Percentiles rank a stretch among this genome's conserved stretches.
Evolutionary conservation across 1,140 invertebrate genomes (phyloP).

Genomic region (Sitophilus oryzae): DNA sequence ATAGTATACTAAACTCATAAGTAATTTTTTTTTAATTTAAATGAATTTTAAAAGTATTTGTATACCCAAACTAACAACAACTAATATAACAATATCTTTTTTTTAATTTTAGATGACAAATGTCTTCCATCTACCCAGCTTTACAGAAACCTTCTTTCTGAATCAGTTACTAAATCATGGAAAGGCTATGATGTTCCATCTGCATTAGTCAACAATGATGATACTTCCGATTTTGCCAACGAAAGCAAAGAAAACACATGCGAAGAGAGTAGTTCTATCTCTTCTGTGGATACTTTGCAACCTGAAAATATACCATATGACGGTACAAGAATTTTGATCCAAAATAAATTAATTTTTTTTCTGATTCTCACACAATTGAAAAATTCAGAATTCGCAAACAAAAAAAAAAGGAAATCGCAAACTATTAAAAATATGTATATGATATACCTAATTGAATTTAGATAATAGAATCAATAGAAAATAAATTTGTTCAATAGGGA

Average conservation of each 20-base stretch:
- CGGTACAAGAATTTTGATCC: no score
- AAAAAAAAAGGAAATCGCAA: no score
- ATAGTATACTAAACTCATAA: no score
- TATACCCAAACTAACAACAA: neutral
- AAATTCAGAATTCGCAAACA: no score
- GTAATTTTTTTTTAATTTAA: neutral
- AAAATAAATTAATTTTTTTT: neutral
- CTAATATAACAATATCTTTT: conserved; percentile 5
- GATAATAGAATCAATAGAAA: no score
- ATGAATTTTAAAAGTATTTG: conserved; percentile 7
- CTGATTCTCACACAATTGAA: no score
- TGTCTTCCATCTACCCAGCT: conserved; percentile 32
- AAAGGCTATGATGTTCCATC: conserved; percentile 3
- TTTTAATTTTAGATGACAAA: conserved; percentile 23
- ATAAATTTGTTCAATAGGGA: no score
- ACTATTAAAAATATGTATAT: no score
- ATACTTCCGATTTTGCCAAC: conserved; percentile 9
- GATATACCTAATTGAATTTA: no score
- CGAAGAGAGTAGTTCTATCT: conserved; percentile 14
- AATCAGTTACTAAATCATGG: conserved; percentile 32
- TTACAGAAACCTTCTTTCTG: conserved; percentile 30
- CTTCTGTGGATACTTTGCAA: conserved; percentile 18
- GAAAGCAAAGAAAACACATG: conserved; percentile 20
- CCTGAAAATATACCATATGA: neutral
- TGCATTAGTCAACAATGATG: conserved; percentile 17